Conservation (phyloP, 2,797 vertebrate genomes). For the Ceryle rudis region DNA sequence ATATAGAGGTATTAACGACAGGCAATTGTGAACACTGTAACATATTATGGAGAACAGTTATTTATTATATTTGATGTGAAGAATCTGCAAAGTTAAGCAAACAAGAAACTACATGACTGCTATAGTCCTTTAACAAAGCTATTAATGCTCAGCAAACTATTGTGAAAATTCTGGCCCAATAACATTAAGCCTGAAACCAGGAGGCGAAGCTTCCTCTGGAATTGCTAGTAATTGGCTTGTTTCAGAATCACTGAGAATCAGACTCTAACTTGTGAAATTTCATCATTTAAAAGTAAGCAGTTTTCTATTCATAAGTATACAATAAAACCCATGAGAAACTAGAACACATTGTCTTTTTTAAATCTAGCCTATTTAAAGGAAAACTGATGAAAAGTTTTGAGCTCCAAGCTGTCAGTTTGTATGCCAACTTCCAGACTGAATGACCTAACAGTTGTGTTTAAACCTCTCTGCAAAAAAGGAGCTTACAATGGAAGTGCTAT, state of each 20-base stretch:
- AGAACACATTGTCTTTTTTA: not conserved
- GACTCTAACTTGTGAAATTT: conserved; percentile 29
- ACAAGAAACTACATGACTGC: not conserved
- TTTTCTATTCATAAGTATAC: not conserved
- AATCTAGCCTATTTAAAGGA: conserved; percentile 32
- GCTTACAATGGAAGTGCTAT: conserved; percentile 45
- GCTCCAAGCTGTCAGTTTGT: conserved; percentile 31
- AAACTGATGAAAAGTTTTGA: conserved; percentile 48
- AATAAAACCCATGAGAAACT: not conserved
- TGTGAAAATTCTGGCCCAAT: not conserved
- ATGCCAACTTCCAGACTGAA: conserved; percentile 37
- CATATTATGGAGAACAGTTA: not conserved
- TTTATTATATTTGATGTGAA: conserved; percentile 4
- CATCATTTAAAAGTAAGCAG: conserved; percentile 14
- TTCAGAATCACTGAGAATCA: not conserved
- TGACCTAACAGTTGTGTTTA: conserved; percentile 41
- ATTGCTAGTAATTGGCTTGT: not conserved
- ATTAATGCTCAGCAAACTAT: not conserved
- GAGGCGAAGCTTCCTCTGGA: conserved; percentile 4
- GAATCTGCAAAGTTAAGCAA: not conserved
- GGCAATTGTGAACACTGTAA: not conserved
- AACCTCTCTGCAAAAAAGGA: conserved; percentile 16
- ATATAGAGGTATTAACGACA: not conserved
- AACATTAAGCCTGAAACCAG: not conserved
- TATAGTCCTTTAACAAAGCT: not conserved